Evolutionary conservation across 2,888 invertebrate species (phyloP).

Genomic region (Melanophora roralis): DNA sequence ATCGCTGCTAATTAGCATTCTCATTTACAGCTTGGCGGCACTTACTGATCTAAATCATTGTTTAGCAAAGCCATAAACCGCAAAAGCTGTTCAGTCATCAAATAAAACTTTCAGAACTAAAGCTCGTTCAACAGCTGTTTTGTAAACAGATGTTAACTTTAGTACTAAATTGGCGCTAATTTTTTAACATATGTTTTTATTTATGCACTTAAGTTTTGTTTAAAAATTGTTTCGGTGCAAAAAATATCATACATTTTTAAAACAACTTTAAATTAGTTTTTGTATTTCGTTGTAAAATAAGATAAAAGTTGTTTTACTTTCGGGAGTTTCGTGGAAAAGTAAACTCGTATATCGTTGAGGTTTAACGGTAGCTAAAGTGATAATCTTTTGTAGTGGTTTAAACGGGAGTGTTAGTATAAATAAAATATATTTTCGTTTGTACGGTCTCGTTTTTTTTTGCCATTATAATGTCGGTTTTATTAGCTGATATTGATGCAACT

Average conservation of each 20-base stretch:
- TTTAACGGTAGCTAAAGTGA: not conserved
- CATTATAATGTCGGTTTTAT: slow-evolving; percentile 73
- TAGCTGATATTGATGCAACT: slow-evolving; percentile 77
- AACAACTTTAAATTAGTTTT: no score
- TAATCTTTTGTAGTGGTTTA: no score
- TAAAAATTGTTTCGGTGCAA: not conserved
- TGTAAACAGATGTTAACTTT: no score
- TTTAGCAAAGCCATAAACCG: slow-evolving; percentile 6
- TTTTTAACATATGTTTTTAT: slow-evolving; percentile 23
- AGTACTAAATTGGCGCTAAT: slow-evolving; percentile 26
- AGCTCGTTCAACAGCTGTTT: slow-evolving; percentile 17
- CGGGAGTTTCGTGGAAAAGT: not conserved
- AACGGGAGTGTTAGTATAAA: not conserved
- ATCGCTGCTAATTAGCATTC: not conserved
- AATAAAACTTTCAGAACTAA: no score
- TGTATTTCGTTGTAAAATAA: no score
- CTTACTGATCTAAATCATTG: not conserved
- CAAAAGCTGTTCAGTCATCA: not conserved
- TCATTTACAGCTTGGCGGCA: slow-evolving; percentile 1
- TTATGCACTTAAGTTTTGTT: slow-evolving; percentile 39
- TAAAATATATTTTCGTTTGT: not conserved
- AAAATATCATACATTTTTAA: no score
- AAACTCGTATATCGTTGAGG: not conserved
- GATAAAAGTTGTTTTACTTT: no score
- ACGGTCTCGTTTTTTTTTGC: not conserved